A percentile compares a stretch with the other conserved stretches of the same genome.
These are phyloP conservation scores for Hydrotaea cyrtoneurina DNA, from an alignment of 2,888 invertebrate species.

Conservation along the genomic window DNA sequence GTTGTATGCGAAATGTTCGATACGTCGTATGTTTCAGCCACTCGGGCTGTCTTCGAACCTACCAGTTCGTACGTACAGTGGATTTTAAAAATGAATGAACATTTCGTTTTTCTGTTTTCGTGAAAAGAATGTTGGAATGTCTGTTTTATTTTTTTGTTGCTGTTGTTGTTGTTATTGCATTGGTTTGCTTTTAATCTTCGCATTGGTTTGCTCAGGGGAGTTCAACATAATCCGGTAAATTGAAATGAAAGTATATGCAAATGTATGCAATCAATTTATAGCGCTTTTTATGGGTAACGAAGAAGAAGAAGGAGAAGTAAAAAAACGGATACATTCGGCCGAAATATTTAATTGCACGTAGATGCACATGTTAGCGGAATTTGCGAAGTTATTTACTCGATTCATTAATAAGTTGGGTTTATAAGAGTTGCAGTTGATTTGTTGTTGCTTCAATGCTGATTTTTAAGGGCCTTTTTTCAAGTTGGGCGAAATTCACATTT, in stretches of 20 bases:
- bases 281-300: neutral
- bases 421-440: neutral
- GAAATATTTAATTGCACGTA: too few species aligned
- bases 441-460: neutral
- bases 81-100: conserved; percentile 16
- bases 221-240: neutral
- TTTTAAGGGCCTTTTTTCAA: too few species aligned
- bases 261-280: neutral
- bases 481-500: too few species aligned
- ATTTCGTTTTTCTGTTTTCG: neutral
- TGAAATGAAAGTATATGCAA: neutral
- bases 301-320: too few species aligned
- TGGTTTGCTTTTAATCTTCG: neutral
- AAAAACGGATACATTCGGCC: too few species aligned
- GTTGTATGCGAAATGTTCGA: conserved; percentile 6
- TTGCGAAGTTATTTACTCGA: too few species aligned
- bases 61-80: too few species aligned
- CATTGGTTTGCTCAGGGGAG: neutral
- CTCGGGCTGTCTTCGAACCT: neutral
- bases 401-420: neutral
- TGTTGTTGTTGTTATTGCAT: neutral
- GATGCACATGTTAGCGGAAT: too few species aligned
- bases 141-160: too few species aligned
- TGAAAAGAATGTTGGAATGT: neutral
- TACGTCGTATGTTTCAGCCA: neutral